These are phyloP conservation scores for Teleiodes luculella DNA, from an alignment of 2,888 invertebrate genomes.

Conservation along the genomic window DNA sequence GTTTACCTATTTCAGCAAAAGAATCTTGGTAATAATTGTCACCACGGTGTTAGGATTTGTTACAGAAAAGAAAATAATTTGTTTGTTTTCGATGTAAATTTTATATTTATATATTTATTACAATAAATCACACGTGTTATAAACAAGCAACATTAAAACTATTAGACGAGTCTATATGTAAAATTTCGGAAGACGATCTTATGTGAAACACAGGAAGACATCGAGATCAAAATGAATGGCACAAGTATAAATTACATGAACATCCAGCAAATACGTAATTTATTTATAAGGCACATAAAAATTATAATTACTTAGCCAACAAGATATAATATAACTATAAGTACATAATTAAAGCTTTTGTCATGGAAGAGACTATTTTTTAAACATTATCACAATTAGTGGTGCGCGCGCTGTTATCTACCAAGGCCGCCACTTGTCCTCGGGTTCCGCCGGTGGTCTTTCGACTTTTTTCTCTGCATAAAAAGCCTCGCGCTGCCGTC, in stretches of 20 bases:
- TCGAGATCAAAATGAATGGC: conserved; percentile 69
- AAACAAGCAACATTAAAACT: no score
- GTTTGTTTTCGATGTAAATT: no score
- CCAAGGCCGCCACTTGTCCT: conserved; percentile 72
- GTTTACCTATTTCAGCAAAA: no score
- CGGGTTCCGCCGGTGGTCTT: conserved; percentile 50
- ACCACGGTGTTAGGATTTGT: no score
- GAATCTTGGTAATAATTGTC: no score
- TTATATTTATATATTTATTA: no score
- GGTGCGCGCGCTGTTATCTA: conserved; percentile 29
- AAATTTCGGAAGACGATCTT: conserved; percentile 35
- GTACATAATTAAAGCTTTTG: conserved; percentile 73
- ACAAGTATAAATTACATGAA: conserved; percentile 34
- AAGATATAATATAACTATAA: conserved; percentile 23
- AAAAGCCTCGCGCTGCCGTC: conserved; percentile 62
- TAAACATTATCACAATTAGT: conserved; percentile 57
- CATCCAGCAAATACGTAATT: background rate
- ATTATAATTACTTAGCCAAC: background rate
- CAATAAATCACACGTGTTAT: no score
- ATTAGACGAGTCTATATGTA: no score
- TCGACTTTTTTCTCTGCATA: conserved; percentile 58
- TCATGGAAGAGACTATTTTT: conserved; percentile 66
- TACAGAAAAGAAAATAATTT: no score
- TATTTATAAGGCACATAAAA: conserved; percentile 4
- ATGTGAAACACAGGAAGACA: conserved; percentile 46